Evolutionary conservation across 2,113 vertebrate genomes (phyloP), one percentile per base, ranked within the genome.

Genomic region (Centropus unirufus): DNA sequence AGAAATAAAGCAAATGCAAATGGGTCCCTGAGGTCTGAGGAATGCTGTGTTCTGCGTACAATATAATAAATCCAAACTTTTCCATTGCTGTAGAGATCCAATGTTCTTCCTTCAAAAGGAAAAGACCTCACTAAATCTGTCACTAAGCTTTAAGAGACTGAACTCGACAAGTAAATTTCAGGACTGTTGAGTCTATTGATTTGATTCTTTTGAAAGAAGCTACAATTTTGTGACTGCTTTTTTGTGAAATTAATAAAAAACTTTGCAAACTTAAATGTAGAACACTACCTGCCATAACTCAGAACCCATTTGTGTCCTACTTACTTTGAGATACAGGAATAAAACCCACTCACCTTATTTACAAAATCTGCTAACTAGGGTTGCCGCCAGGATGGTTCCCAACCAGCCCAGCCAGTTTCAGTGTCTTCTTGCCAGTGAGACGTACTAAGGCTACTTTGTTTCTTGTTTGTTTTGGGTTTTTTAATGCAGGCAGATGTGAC

Each of bases 401-500:
- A 95, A 93, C 96, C 89, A 92, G 94, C 89, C 63, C 14, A 77
- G 83, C 89, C 80, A 81, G 95, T 94, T 96, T 89, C 62, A 51
- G 52, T 72, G 47, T 92, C 76, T 92, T 73, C 80, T 83, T 89
- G 64, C 86, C 34, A 57, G 64, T 93, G 79, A 92, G 86, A 94
- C 89, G 89, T 84, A 86, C 2, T 73, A 94, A 89, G 80, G 44
- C 83, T 92, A 73, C 86, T 96, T 83, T 83, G 82, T 51, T 47
- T 91, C 72, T 85, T 64, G 79, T 69, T 74, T 75, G 80, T 91
- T 80, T 46, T 46, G 44, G 44, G 16, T 2, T 6, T 49, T 34
- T 70, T 79, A 54, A 70, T 67, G 64, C 44, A 67, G 81, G 80
- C 57, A 92, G 86, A 75, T 0, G 0, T 95, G 95, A 95, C 76